Conservation (phyloP, 2,888 invertebrate species). For the Emmelina monodactyla region DNA sequence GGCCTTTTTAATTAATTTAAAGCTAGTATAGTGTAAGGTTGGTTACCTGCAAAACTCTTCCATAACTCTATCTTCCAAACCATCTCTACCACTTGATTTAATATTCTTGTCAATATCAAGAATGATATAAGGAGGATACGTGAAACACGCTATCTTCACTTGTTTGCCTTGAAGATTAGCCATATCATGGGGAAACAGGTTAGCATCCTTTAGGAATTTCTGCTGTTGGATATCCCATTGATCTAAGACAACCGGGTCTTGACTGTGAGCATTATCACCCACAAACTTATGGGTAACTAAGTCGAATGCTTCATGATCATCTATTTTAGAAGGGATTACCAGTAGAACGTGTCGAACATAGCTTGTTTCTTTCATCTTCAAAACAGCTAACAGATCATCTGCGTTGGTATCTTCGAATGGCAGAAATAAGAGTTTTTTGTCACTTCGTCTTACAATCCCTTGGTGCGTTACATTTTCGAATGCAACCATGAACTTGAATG, state of each 20-base stretch:
- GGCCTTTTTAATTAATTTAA: no score
- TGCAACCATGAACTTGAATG: conserved; percentile 35
- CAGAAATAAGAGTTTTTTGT: conserved; percentile 47
- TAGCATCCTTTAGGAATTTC: conserved; percentile 28
- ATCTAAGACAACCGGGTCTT: conserved; percentile 34
- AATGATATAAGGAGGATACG: conserved; percentile 67
- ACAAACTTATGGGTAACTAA: conserved; percentile 48
- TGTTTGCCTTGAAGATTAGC: conserved; percentile 46
- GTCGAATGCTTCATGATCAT: conserved; percentile 25
- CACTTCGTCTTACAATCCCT: conserved; percentile 45
- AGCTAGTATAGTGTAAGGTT: no score
- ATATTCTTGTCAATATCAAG: conserved; percentile 48
- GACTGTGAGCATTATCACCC: conserved; percentile 26
- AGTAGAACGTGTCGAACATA: conserved; percentile 41
- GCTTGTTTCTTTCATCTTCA: conserved; percentile 31
- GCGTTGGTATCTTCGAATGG: conserved; percentile 21
- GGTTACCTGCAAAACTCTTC: conserved; percentile 60
- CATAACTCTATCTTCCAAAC: conserved; percentile 54
- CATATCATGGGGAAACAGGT: conserved; percentile 58
- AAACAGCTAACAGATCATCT: conserved; percentile 22
- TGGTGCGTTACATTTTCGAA: conserved; percentile 41
- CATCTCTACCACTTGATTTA: conserved; percentile 56
- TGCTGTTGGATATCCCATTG: conserved; percentile 40
- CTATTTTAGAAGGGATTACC: conserved; percentile 22
- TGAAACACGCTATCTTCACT: conserved; percentile 62